Evolutionary conservation across 1,140 invertebrate genomes (phyloP).

Genomic region (Hylaeus volcanicus): DNA sequence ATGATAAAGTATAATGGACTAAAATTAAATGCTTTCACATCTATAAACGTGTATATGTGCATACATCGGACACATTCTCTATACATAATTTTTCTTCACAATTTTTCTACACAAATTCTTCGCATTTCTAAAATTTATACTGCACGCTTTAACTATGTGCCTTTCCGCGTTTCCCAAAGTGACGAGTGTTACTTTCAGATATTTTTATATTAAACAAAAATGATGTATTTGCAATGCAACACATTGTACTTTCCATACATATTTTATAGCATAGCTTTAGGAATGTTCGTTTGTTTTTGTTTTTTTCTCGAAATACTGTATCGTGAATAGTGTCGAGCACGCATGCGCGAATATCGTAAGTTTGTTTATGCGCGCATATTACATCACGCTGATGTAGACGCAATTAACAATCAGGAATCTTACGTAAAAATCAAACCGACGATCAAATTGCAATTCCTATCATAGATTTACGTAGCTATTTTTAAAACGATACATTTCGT

Average conservation of each 20-base stretch:
- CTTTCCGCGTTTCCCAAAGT: background rate
- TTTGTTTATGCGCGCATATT: background rate
- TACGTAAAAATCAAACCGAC: no score
- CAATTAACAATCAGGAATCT: no score
- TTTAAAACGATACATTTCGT: conserved; percentile 3
- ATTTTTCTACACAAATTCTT: background rate
- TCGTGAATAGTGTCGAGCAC: background rate
- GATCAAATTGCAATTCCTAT: background rate
- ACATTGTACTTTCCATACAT: background rate
- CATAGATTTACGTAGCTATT: background rate
- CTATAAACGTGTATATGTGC: conserved; percentile 2
- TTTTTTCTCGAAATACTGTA: background rate
- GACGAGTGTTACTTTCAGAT: background rate
- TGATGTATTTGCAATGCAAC: background rate
- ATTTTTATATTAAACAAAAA: background rate
- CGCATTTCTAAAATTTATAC: background rate
- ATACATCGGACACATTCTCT: background rate
- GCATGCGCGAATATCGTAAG: background rate
- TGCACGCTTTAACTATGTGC: background rate
- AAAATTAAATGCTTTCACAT: background rate
- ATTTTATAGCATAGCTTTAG: background rate
- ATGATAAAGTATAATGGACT: conserved; percentile 7
- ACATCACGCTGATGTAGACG: background rate
- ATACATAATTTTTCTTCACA: background rate
- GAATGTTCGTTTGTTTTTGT: background rate